phyloP scores from a whole-genome alignment of 2,888 invertebrate genomes.

The Luperina nickerlii region DNA sequence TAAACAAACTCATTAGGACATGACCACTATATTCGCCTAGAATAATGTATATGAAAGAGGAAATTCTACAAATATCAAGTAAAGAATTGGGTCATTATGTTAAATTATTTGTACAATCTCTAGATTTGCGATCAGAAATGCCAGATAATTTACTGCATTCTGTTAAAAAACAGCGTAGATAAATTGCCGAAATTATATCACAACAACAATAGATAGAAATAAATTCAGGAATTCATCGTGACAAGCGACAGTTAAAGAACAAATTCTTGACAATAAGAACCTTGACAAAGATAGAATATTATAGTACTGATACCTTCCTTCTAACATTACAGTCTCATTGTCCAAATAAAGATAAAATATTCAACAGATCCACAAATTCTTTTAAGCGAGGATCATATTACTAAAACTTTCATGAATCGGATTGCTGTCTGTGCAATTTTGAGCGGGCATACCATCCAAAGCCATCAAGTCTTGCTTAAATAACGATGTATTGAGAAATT shows the following conservation, averaged over 20 bases:
- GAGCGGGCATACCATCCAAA: conserved; percentile 46
- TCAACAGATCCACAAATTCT: conserved; percentile 44
- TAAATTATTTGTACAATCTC: conserved; percentile 19
- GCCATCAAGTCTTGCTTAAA: conserved; percentile 37
- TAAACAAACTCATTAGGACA: conserved; percentile 27
- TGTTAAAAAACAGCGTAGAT: conserved; percentile 16
- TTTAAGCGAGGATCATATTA: conserved; percentile 41
- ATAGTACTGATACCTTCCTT: conserved; percentile 11
- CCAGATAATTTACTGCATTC: conserved; percentile 17
- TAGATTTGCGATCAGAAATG: conserved; percentile 25
- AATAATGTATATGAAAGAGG: background rate
- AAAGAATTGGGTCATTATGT: conserved; percentile 25
- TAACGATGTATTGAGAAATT: conserved; percentile 48
- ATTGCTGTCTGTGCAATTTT: conserved; percentile 50
- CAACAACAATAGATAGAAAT: conserved; percentile 28
- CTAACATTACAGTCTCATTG: conserved; percentile 22
- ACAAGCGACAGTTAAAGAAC: conserved; percentile 20
- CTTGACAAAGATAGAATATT: conserved; percentile 14
- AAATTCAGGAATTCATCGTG: conserved; percentile 37
- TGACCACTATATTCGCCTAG: conserved; percentile 6
- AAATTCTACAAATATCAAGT: conserved; percentile 22
- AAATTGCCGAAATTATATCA: conserved; percentile 38
- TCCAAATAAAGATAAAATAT: conserved; percentile 44
- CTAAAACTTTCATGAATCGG: conserved; percentile 33
- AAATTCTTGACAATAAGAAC: conserved; percentile 24